Evolutionary conservation across 2,888 invertebrate species (phyloP).

Genomic region (Rhorus exstirpatorius): DNA sequence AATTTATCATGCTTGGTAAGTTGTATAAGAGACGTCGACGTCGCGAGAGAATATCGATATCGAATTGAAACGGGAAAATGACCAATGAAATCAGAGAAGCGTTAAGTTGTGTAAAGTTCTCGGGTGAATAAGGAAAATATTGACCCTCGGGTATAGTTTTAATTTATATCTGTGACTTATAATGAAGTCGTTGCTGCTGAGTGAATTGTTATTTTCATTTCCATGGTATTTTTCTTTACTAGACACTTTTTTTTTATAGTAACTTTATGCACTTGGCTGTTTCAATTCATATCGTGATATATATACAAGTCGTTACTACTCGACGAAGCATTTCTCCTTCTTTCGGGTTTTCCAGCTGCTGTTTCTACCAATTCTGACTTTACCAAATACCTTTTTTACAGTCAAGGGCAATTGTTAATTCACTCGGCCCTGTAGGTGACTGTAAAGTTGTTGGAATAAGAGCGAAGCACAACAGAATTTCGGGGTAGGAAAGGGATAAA

Average conservation of each 20-base stretch:
- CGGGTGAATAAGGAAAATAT: too few species aligned
- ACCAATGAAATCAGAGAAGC: too few species aligned
- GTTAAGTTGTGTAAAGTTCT: too few species aligned
- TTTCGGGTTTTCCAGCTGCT: conserved; percentile 14
- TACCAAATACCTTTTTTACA: conserved; percentile 46
- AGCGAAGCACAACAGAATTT: conserved; percentile 46
- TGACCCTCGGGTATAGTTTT: conserved; percentile 29
- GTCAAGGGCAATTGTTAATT: conserved; percentile 59
- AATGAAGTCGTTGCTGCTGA: conserved; percentile 31
- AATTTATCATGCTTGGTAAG: too few species aligned
- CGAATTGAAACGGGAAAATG: too few species aligned
- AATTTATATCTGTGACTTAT: conserved; percentile 22
- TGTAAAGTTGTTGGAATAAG: conserved; percentile 63
- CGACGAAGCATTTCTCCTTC: background rate
- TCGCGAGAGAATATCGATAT: too few species aligned
- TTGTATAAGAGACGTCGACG: too few species aligned
- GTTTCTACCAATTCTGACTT: background rate
- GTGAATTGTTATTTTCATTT: conserved; percentile 9
- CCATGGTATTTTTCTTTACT: background rate
- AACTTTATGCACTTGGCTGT: background rate
- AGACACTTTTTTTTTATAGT: background rate
- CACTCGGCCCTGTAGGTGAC: conserved; percentile 60
- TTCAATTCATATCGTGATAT: background rate
- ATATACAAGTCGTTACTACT: background rate
- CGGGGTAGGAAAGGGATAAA: conserved; percentile 29